These are phyloP conservation scores for Sciurus carolinensis DNA, from an alignment of 2,797 vertebrate species.

Conservation along the genomic window DNA sequence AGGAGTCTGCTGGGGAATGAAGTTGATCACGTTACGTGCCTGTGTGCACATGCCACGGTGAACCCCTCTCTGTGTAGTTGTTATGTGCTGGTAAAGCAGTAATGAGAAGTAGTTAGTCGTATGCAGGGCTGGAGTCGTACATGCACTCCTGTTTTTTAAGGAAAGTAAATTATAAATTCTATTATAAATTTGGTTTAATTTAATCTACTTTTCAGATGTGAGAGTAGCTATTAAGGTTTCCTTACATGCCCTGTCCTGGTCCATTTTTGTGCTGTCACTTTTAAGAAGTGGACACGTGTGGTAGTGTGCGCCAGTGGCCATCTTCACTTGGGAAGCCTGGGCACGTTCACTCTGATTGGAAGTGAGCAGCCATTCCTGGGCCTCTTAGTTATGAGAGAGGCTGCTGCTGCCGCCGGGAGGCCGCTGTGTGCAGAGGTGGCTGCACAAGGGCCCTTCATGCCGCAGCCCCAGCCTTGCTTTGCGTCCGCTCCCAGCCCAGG, in stretches of 20 bases:
- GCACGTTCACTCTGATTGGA: fast-evolving
- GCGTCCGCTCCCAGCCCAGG: neutral
- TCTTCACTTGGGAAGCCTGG: too few species aligned
- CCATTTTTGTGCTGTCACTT: neutral
- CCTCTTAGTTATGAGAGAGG: neutral
- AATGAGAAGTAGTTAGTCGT: neutral
- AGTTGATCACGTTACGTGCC: too few species aligned
- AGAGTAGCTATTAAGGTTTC: neutral
- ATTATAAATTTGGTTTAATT: neutral
- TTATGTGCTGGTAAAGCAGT: too few species aligned
- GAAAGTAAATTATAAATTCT: neutral
- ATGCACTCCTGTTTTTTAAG: neutral
- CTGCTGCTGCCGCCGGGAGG: neutral
- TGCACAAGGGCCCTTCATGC: neutral
- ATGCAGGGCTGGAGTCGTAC: fast-evolving
- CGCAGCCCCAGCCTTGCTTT: neutral
- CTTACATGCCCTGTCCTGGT: neutral
- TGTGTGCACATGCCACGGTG: too few species aligned
- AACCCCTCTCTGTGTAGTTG: too few species aligned
- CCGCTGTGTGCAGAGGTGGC: fast-evolving
- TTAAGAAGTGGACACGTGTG: neutral
- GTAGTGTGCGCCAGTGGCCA: fast-evolving
- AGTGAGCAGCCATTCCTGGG: neutral
- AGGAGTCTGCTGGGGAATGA: neutral
- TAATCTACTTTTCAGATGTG: neutral